A percentile compares a stretch with the other conserved stretches of the same genome.
phyloP scores from a whole-genome alignment of 37 sponge, comb jelly and placozoan genomes.

The Agelas oroides region DNA sequence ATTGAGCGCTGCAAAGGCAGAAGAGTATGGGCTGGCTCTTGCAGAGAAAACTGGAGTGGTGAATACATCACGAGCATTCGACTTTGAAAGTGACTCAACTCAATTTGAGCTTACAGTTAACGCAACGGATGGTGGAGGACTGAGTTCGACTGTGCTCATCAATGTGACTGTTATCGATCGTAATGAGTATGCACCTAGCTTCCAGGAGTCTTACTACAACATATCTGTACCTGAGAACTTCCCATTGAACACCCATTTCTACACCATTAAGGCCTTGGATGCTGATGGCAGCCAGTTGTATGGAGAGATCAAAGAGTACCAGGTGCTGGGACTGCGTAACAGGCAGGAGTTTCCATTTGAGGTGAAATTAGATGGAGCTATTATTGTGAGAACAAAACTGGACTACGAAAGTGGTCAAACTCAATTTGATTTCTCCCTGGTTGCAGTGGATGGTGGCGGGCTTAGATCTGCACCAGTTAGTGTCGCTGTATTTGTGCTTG shows the following conservation, averaged over 20 bases:
- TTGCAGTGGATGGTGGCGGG: conserved; percentile 73
- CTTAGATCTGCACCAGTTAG: conserved; percentile 19
- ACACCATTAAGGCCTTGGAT: conserved; percentile 27
- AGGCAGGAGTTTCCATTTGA: conserved; percentile 26
- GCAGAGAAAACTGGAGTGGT: conserved; percentile 5
- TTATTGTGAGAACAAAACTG: conserved; percentile 39
- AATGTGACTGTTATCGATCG: conserved; percentile 19
- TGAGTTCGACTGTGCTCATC: conserved; percentile 8
- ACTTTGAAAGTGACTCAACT: conserved; percentile 52
- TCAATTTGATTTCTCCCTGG: conserved; percentile 30
- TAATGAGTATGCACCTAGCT: conserved; percentile 61
- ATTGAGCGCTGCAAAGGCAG: neutral
- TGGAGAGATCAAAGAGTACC: conserved; percentile 40
- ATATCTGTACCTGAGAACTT: conserved; percentile 40
- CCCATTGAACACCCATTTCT: conserved; percentile 13
- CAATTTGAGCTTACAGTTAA: conserved; percentile 14
- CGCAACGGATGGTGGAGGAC: conserved; percentile 44
- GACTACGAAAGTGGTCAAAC: conserved; percentile 59
- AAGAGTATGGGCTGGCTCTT: conserved; percentile 4
- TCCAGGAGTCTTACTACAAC: conserved; percentile 28
- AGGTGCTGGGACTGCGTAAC: neutral
- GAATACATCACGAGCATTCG: conserved; percentile 12
- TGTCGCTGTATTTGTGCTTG: conserved; percentile 32
- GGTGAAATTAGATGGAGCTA: conserved; percentile 36
- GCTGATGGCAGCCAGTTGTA: conserved; percentile 46